Percentiles rank a stretch among this genome's conserved stretches.
These are phyloP conservation scores for Enteromius thamalakanensis DNA, from an alignment of 2,797 vertebrate species.

Conservation along the genomic window DNA sequence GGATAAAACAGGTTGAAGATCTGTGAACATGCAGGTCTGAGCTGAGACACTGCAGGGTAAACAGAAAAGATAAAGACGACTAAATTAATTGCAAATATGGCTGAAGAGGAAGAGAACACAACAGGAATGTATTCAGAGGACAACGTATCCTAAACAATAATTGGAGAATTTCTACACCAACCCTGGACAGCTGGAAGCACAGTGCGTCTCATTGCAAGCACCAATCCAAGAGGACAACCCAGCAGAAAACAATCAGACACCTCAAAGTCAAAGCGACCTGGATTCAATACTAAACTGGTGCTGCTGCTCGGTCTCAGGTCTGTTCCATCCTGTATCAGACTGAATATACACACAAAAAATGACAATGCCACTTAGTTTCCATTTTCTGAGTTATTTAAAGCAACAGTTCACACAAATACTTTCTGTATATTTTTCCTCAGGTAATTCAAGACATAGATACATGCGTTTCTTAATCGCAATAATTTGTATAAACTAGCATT, in stretches of 20 bases:
- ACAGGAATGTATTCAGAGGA: conserved; percentile 28
- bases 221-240: conserved; percentile 92
- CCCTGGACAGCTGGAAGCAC: conserved; percentile 91
- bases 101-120: not conserved
- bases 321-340: conserved; percentile 83
- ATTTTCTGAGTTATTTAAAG: not conserved
- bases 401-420: not conserved
- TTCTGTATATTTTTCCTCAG: not conserved
- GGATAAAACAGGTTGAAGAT: conserved; percentile 98
- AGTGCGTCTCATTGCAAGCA: conserved; percentile 95
- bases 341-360: conserved; percentile 64
- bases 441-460: not conserved
- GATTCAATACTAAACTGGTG: conserved; percentile 80
- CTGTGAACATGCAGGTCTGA: conserved; percentile 93
- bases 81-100: not conserved
- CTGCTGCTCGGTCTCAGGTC: conserved; percentile 77
- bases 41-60: conserved; percentile 82
- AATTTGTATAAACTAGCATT: not conserved
- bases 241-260: conserved; percentile 97
- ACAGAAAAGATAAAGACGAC: not conserved
- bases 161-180: conserved; percentile 64
- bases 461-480: not conserved
- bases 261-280: conserved; percentile 92
- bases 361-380: not conserved
- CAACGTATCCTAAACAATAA: conserved; percentile 6